phyloP scores from a whole-genome alignment of 1,140 invertebrate species.

The Arion vulgaris region DNA sequence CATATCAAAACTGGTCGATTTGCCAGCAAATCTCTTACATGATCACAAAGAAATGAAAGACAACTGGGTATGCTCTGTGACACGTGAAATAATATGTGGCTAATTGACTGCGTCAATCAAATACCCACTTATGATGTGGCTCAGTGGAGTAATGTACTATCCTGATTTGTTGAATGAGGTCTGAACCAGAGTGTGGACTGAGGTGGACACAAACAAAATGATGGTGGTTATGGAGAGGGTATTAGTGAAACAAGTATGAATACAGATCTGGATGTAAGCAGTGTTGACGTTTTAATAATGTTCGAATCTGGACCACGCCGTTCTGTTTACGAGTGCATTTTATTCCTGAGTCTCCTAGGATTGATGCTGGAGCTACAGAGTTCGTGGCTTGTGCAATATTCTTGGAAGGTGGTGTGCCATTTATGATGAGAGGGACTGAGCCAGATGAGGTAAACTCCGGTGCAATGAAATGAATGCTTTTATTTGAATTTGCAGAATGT shows the following conservation, averaged over 20 bases:
- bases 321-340: not conserved
- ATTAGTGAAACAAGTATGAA: not conserved
- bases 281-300: not conserved
- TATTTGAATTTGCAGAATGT: too few relatives aligned
- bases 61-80: not conserved
- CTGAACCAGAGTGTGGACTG: not conserved
- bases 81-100: constrained; percentile 9
- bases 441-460: too few relatives aligned
- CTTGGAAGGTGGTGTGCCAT: too few relatives aligned
- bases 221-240: too few relatives aligned
- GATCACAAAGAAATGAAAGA: not conserved
- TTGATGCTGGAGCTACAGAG: too few relatives aligned
- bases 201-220: not conserved
- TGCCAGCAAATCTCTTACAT: not conserved
- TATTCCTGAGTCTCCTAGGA: not conserved
- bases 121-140: not conserved
- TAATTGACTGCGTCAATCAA: constrained; percentile 5
- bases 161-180: not conserved
- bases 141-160: not conserved
- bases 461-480: too few relatives aligned
- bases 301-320: not conserved
- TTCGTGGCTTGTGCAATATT: too few relatives aligned
- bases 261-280: not conserved
- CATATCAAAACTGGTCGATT: not conserved
- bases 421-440: too few relatives aligned